Conservation (phyloP, 2,888 invertebrate species). For the Tenthredo amoena region DNA sequence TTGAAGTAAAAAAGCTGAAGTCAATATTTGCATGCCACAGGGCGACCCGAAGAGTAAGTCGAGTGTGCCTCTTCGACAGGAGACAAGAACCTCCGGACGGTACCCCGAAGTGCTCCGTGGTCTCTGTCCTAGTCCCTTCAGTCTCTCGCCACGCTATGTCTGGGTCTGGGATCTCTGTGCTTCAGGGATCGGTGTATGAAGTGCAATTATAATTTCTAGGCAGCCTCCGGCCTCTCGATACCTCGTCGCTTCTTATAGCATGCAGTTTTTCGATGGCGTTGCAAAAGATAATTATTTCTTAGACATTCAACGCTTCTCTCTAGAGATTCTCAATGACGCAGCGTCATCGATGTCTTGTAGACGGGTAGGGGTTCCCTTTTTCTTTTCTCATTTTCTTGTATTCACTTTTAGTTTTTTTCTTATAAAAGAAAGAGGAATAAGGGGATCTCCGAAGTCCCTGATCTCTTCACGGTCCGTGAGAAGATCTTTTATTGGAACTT, state of each 20-base stretch:
- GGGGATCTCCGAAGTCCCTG: not conserved
- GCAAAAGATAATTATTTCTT: conserved; percentile 69
- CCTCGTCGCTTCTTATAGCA: not conserved
- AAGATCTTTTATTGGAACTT: conserved; percentile 28
- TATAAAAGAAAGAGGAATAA: not conserved
- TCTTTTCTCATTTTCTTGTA: not conserved
- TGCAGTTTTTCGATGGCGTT: conserved; percentile 71
- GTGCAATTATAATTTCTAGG: conserved; percentile 41
- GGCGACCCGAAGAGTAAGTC: conserved; percentile 60
- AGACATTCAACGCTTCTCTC: conserved; percentile 36
- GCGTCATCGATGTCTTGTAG: conserved; percentile 20
- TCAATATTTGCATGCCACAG: conserved; percentile 76
- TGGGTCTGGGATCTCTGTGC: not conserved
- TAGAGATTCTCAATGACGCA: conserved; percentile 8
- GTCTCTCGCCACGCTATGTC: conserved; percentile 51
- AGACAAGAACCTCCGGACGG: conserved; percentile 47
- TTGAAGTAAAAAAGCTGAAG: conserved; percentile 57
- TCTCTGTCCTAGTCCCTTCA: conserved; percentile 42
- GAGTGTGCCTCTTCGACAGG: conserved; percentile 66
- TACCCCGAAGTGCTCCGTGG: conserved; percentile 27
- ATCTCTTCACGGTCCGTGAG: conserved; percentile 20
- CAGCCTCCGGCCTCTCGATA: conserved; percentile 12
- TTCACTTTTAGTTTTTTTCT: not conserved
- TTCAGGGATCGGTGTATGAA: not conserved
- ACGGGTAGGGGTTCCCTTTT: not conserved